Evolutionary conservation across 2,888 invertebrate genomes (phyloP).

Genomic region (Esperia sulphurella): DNA sequence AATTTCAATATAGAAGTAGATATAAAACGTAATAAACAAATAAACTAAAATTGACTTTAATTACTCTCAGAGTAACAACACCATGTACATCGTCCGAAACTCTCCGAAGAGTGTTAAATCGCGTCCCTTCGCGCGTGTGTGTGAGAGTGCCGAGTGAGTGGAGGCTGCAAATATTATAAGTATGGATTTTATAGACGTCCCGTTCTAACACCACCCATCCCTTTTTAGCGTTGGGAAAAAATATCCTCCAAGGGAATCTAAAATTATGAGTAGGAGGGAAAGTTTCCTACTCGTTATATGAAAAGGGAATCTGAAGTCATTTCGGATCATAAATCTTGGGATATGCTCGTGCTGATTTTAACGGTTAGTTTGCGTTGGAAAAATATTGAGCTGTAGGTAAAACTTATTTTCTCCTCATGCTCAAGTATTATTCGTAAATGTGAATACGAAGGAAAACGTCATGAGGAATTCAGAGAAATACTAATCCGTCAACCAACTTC

Average conservation of each 20-base stretch:
- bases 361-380: slow-evolving; percentile 46
- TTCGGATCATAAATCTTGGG: slow-evolving; percentile 62
- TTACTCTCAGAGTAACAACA: too few species aligned
- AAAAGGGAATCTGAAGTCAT: slow-evolving; percentile 65
- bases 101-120: slow-evolving; percentile 72
- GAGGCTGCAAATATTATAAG: slow-evolving; percentile 79
- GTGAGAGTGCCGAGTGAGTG: slow-evolving; percentile 58
- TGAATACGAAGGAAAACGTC: too few species aligned
- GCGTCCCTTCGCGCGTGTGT: slow-evolving; percentile 27
- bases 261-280: slow-evolving; percentile 60
- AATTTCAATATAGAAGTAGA: too few species aligned
- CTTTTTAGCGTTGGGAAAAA: slow-evolving; percentile 58
- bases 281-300: slow-evolving; percentile 54
- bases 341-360: slow-evolving; percentile 40
- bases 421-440: too few species aligned
- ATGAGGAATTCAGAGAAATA: too few species aligned
- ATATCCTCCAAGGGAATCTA: slow-evolving; percentile 67
- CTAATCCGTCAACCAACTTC: too few species aligned
- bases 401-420: too few species aligned
- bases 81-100: slow-evolving; percentile 57
- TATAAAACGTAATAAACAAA: too few species aligned
- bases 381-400: slow-evolving; percentile 21
- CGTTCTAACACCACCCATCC: slow-evolving; percentile 45
- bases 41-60: too few species aligned
- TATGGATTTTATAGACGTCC: slow-evolving; percentile 73